These are phyloP conservation scores for Drosophila niveifrons DNA, from an alignment of 2,888 invertebrate genomes.

Conservation along the genomic window DNA sequence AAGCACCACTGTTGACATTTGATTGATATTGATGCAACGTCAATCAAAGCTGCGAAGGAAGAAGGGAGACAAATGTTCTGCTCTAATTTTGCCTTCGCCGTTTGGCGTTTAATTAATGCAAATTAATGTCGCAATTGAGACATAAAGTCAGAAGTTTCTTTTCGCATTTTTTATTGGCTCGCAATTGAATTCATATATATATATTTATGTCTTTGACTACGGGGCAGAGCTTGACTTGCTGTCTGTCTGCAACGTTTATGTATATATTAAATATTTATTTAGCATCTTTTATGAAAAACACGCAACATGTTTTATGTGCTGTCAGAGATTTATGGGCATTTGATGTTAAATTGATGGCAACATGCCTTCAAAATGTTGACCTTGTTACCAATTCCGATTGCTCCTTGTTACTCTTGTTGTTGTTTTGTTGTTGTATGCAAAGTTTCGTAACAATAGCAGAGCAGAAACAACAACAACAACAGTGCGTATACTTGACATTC, in stretches of 20 bases:
- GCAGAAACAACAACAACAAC: conserved; percentile 5
- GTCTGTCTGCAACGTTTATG: conserved; percentile 46
- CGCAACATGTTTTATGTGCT: conserved; percentile 27
- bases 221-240: conserved; percentile 17
- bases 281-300: conserved; percentile 46
- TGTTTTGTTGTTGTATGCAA: conserved; percentile 37
- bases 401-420: conserved; percentile 10
- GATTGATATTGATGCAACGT: conserved; percentile 61
- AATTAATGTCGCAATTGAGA: conserved; percentile 58
- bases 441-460: conserved; percentile 38
- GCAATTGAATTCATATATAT: conserved; percentile 46
- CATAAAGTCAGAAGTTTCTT: conserved; percentile 15
- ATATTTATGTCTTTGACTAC: conserved; percentile 34
- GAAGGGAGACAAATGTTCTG: conserved; percentile 8
- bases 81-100: conserved; percentile 43
- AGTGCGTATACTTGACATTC: conserved; percentile 67
- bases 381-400: conserved; percentile 49
- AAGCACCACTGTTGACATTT: conserved; percentile 49
- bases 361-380: conserved; percentile 58
- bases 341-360: conserved; percentile 68
- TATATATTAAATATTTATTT: conserved; percentile 73
- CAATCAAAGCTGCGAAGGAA: conserved; percentile 42
- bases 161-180: conserved; percentile 40
- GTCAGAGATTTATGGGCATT: conserved; percentile 60
- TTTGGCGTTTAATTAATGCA: conserved; percentile 54